Evolutionary conservation across 2,797 vertebrate genomes (phyloP), one percentile per base, ranked within the genome.

Genomic region (Ciconia nigra): DNA sequence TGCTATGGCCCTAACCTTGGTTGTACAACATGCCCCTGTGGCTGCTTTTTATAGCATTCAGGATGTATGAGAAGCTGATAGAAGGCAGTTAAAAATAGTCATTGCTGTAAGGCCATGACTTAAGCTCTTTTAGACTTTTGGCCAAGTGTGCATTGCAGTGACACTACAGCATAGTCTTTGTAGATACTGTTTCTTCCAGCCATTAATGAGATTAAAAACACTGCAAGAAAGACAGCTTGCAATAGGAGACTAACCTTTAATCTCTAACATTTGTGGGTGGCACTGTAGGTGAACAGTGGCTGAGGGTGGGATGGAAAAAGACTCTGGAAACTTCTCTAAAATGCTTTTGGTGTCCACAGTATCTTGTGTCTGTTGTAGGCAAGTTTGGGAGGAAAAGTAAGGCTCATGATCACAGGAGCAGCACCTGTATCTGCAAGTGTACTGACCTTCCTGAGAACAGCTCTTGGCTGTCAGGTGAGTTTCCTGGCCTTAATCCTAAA

Each of bases 391-490:
- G 99, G 99, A 46, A 98, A 93, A 26, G 99, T 99, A 87, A 98
- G 98, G 83, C 96, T 99, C 77, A 99, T 99, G 98, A 3, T 99
- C 55, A 99, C 99, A 7, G 99, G 99, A 95, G 99, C 99, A 1
- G 99, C 99, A 1, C 99, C 99, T 0, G 99, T 99, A 66, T 99
- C 99, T 25, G 98, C 99, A 15, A 99, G 98, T 7, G 99, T 99
- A 33, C 98, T 99, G 91, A 99, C 99, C 1, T 99, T 99, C 95
- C 98, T 99, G 55, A 98, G 99, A 87, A 96, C 99, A 8, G 99
- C 99, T 25, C 98, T 99, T 39, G 99, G 99, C 85, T 99, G 99
- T 97, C 99, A 99, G 99, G 99, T 99, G 86, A 98, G 98, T 62
- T 39, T 67, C 6, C 37, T 39, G 42, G 51, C 52, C n/a, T 51